These are phyloP conservation scores for Luperina nickerlii DNA, from an alignment of 2,888 invertebrate genomes.

Conservation along the genomic window DNA sequence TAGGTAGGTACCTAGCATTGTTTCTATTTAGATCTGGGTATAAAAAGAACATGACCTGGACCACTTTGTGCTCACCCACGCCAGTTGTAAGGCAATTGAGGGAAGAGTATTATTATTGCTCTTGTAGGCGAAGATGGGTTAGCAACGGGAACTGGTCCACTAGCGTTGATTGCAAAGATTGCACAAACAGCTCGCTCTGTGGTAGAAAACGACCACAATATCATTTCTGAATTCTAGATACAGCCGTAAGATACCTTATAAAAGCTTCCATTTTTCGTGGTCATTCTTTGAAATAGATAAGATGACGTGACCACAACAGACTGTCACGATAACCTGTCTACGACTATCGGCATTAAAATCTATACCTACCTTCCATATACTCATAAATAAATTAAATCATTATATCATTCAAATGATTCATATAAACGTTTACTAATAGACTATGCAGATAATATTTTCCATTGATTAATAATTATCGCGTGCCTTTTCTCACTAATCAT, in stretches of 20 bases:
- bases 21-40: slow-evolving; percentile 50
- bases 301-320: slow-evolving; percentile 48
- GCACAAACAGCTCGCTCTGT: slow-evolving; percentile 2
- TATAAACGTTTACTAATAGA: slow-evolving; percentile 38
- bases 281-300: slow-evolving; percentile 58
- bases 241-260: not conserved
- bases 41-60: slow-evolving; percentile 58
- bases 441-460: slow-evolving; percentile 70
- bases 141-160: slow-evolving; percentile 20
- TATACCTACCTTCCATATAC: slow-evolving; percentile 27
- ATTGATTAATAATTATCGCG: slow-evolving; percentile 67
- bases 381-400: slow-evolving; percentile 46
- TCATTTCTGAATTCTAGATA: slow-evolving; percentile 37
- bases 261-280: slow-evolving; percentile 23
- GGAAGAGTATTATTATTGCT: slow-evolving; percentile 43
- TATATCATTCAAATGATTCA: slow-evolving; percentile 63
- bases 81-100: slow-evolving; percentile 50
- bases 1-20: slow-evolving; percentile 13
- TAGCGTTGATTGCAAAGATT: slow-evolving; percentile 27
- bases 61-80: slow-evolving; percentile 52
- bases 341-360: slow-evolving; percentile 39
- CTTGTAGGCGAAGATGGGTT: slow-evolving; percentile 50
- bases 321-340: slow-evolving; percentile 24
- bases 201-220: slow-evolving; percentile 4
- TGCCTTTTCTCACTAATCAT: slow-evolving; percentile 57